A percentile compares a stretch with the other conserved stretches of the same genome.
Evolutionary conservation across 2,797 vertebrate genomes (phyloP).

Genomic region (Phoxinus dragarum): DNA sequence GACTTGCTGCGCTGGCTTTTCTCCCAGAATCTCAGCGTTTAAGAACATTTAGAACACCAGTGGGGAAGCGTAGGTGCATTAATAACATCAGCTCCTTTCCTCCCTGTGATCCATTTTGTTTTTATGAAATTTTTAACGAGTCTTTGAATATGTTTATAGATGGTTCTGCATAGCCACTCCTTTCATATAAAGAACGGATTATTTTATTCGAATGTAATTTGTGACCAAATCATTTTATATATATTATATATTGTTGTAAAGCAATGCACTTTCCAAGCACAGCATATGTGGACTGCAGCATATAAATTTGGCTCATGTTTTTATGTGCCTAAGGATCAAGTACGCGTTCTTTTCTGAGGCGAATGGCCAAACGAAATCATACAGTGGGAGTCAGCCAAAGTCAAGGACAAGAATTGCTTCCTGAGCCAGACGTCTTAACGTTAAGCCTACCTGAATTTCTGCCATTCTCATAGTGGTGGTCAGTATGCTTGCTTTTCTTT

Average conservation of each 20-base stretch:
- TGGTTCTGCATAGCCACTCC: constrained; percentile 5
- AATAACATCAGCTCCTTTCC: constrained; percentile 45
- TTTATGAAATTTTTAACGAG: constrained; percentile 56
- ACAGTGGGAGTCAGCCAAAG: constrained; percentile 41
- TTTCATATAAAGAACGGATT: constrained; percentile 6
- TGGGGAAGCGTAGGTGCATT: constrained; percentile 4
- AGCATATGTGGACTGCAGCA: neutral
- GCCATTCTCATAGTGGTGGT: neutral
- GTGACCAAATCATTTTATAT: neutral
- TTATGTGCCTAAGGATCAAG: constrained; percentile 39
- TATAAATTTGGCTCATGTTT: constrained; percentile 13
- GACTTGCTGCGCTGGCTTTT: constrained; percentile 17
- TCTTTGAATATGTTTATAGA: constrained; percentile 48
- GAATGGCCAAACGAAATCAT: constrained; percentile 38
- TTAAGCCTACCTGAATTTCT: constrained; percentile 42
- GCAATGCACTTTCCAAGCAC: neutral
- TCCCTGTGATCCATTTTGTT: neutral
- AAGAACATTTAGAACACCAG: constrained; percentile 22
- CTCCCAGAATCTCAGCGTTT: constrained; percentile 30
- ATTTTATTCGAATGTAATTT: constrained; percentile 7
- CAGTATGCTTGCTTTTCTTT: constrained; percentile 16
- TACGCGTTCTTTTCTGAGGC: constrained; percentile 3
- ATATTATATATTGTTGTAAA: constrained; percentile 18
- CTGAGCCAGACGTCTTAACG: constrained; percentile 33
- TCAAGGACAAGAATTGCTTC: constrained; percentile 49